phyloP scores from a whole-genome alignment of 2,888 invertebrate species.

The Pyrrhia umbra region DNA sequence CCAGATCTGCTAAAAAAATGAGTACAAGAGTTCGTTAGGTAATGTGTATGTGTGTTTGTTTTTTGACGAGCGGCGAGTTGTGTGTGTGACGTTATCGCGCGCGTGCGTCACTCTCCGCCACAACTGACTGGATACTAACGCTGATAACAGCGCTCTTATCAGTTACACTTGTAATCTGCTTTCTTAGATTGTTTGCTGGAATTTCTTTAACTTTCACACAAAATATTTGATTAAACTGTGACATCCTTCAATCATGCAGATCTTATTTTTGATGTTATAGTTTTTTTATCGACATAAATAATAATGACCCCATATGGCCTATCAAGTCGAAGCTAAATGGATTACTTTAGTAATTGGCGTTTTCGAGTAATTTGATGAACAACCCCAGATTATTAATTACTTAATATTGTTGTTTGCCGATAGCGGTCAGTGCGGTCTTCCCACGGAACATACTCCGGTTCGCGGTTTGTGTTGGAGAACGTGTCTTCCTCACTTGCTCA shows the following conservation, averaged over 20 bases:
- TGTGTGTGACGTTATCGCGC: slow-evolving; percentile 39
- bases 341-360: too few relatives aligned
- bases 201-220: slow-evolving; percentile 23
- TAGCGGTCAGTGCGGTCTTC: background rate
- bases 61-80: background rate
- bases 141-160: slow-evolving; percentile 63
- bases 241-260: background rate
- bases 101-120: slow-evolving; percentile 52
- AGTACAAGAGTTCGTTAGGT: background rate
- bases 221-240: background rate
- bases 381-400: too few relatives aligned
- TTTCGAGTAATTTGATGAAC: too few relatives aligned
- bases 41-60: background rate
- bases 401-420: too few relatives aligned
- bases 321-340: too few relatives aligned
- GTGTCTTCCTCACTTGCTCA: slow-evolving; percentile 17
- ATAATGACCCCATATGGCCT: too few relatives aligned
- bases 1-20: background rate
- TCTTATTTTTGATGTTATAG: too few relatives aligned
- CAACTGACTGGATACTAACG: slow-evolving; percentile 48
- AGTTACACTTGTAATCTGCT: slow-evolving; percentile 54
- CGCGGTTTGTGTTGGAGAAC: slow-evolving; percentile 26
- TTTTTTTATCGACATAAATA: too few relatives aligned
- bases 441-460: slow-evolving; percentile 16
- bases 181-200: slow-evolving; percentile 50